phyloP scores from a whole-genome alignment of 2,888 invertebrate genomes.

The Druceiella hillmani region DNA sequence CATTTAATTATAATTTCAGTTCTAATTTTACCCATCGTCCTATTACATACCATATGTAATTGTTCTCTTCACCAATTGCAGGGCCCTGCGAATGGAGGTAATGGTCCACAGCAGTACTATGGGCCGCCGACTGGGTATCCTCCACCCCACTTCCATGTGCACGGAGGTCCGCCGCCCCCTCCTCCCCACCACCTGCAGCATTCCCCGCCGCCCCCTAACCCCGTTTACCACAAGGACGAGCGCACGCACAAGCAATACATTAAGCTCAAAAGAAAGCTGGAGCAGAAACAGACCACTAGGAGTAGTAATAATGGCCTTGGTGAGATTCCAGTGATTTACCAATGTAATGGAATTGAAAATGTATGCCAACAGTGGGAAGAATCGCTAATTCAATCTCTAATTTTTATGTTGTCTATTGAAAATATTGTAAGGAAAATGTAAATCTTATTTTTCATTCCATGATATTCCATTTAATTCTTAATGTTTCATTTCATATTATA shows the following conservation, averaged over 20 bases:
- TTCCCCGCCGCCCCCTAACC: constrained; percentile 59
- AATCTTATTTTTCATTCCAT: neutral
- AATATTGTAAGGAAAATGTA: neutral
- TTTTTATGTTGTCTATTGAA: neutral
- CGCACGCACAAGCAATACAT: constrained; percentile 71
- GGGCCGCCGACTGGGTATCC: constrained; percentile 51
- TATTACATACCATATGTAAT: too few species aligned
- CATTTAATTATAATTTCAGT: too few species aligned
- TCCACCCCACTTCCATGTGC: constrained; percentile 48
- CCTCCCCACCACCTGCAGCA: constrained; percentile 60
- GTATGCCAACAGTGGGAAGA: too few species aligned
- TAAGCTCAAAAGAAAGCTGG: constrained; percentile 71
- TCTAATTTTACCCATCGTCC: too few species aligned
- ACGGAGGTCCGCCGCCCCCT: too few species aligned
- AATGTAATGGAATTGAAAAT: too few species aligned
- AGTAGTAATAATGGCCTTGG: constrained; percentile 53
- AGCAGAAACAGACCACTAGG: constrained; percentile 55
- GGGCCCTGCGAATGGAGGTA: constrained; percentile 66
- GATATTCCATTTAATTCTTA: neutral
- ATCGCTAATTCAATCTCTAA: too few species aligned
- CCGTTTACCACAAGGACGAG: constrained; percentile 68
- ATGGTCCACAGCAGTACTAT: constrained; percentile 64
- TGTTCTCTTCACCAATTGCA: constrained; percentile 33
- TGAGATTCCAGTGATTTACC: too few species aligned
- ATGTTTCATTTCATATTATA: too few species aligned